phyloP scores from a whole-genome alignment of 2,113 vertebrate genomes.

The Osmerus mordax region DNA sequence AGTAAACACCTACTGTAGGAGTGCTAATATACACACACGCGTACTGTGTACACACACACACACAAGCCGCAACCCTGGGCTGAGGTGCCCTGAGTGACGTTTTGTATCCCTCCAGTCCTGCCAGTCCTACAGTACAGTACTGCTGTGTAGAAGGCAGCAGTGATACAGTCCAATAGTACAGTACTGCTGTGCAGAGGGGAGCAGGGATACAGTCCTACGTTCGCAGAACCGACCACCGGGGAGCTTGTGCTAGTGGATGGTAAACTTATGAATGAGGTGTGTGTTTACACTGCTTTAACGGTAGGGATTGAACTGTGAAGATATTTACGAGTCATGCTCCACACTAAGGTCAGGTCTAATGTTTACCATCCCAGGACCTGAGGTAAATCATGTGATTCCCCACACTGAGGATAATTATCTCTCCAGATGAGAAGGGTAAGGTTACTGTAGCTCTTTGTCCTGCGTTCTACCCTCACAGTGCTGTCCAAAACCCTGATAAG shows the following conservation, averaged over 20 bases:
- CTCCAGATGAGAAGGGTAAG: conserved; percentile 6
- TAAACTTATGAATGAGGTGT: conserved; percentile 49
- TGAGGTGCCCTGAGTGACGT: conserved; percentile 34
- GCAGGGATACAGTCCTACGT: conserved; percentile 29
- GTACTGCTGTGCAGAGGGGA: neutral
- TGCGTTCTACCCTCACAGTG: conserved; percentile 9
- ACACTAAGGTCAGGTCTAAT: neutral
- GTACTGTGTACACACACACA: neutral
- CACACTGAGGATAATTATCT: conserved; percentile 10
- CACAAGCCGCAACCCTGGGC: conserved; percentile 39
- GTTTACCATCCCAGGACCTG: conserved; percentile 23
- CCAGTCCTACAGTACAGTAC: conserved; percentile 11
- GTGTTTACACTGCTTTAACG: conserved; percentile 32
- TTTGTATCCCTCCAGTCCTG: conserved; percentile 39
- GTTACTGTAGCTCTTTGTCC: conserved; percentile 12
- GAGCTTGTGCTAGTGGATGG: neutral
- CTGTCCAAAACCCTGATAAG: conserved; percentile 33
- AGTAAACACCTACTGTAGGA: conserved; percentile 45
- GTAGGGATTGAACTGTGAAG: conserved; percentile 18
- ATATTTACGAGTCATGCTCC: conserved; percentile 9
- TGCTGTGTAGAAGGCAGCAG: neutral
- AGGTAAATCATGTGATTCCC: conserved; percentile 28
- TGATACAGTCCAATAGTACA: conserved; percentile 32
- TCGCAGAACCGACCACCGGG: conserved; percentile 26
- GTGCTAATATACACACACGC: conserved; percentile 11